These are phyloP conservation scores for Diogma glabrata DNA, from an alignment of 2,888 invertebrate genomes.

Conservation along the genomic window DNA sequence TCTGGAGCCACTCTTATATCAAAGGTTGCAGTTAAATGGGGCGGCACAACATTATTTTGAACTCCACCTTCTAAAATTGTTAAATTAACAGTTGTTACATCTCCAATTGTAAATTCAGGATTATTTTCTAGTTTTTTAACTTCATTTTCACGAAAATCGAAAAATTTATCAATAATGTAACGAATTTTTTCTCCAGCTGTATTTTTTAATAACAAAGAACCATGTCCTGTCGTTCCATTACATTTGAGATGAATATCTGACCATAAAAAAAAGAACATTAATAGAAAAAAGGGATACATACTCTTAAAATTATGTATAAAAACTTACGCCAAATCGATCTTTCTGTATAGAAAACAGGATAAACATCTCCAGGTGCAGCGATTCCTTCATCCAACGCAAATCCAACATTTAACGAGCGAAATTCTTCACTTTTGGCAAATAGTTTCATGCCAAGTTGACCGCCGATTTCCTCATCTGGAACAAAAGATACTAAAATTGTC, in stretches of 20 bases:
- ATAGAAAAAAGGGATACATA: background rate
- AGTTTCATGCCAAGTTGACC: slow-evolving; percentile 56
- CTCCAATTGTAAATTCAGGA: slow-evolving; percentile 46
- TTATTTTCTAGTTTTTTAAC: slow-evolving; percentile 41
- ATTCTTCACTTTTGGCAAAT: slow-evolving; percentile 53
- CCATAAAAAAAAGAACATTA: slow-evolving; percentile 34
- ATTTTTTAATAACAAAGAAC: slow-evolving; percentile 51
- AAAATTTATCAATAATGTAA: slow-evolving; percentile 49
- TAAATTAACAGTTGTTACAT: slow-evolving; percentile 64
- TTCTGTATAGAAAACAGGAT: slow-evolving; percentile 49
- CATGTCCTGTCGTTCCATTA: slow-evolving; percentile 66
- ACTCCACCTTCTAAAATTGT: slow-evolving; percentile 61
- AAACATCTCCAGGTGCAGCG: slow-evolving; percentile 54
- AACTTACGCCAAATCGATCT: slow-evolving; percentile 58
- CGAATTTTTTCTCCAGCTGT: slow-evolving; percentile 64
- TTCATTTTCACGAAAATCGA: slow-evolving; percentile 49
- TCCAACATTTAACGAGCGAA: slow-evolving; percentile 59
- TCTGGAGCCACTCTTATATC: slow-evolving; percentile 53
- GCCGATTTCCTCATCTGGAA: slow-evolving; percentile 68
- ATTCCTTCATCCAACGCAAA: slow-evolving; percentile 74
- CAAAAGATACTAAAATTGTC: slow-evolving; percentile 60
- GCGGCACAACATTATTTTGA: slow-evolving; percentile 71
- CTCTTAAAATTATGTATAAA: background rate
- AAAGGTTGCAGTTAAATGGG: slow-evolving; percentile 50
- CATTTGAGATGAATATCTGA: slow-evolving; percentile 54